Evolutionary conservation across 1,140 invertebrate species (phyloP), one percentile per base, ranked within the genome.

Genomic region (Atopsyche davidsoni): DNA sequence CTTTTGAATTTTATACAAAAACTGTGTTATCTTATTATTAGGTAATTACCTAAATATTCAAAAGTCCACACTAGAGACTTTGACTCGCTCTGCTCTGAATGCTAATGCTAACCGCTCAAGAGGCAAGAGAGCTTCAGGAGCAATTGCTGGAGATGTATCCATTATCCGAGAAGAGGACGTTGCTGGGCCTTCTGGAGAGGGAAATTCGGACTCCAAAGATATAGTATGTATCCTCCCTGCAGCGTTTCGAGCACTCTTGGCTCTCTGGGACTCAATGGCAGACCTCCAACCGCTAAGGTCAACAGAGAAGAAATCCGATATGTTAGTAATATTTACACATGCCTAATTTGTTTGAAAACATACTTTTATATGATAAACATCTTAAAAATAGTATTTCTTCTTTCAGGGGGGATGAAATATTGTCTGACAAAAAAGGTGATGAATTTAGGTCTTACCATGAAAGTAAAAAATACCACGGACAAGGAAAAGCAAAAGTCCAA

Each of bases 181-280:
- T 62, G 23, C 55, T 60, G 7, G 45, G 41, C 2, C 60, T 57
- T 45, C 59, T 58, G 11, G 65, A 68, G 59, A 44, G 69, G 23
- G 66, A 57, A n/a, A n/a, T n/a, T 22, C 65, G 50, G 22, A 59
- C 61, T 40, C 71, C 57, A 39, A 34, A 16, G 53, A 82, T 19
- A 82, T 83, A 0, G 79, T 84, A 9, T 80, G 79, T 28, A 84
- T 85, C 1, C 62, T 95, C 31, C 92, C 92, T 3, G 87, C 91
- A 0, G 90, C 93, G 0, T 66, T 96, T 3, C 87, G 90, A 62
- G 81, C 82, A 67, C 66, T 90, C 3, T 85, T 89, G 2, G 80
- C 85, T 50, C 70, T 96, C 4, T 96, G 92, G 93, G 91, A 95
- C 62, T 85, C 92, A 53, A 70, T 96, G n/a, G 84, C 82, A 32